Base-by-base conservation (phyloP, 2,113 vertebrate genomes). In the Chitala chitala region DNA sequence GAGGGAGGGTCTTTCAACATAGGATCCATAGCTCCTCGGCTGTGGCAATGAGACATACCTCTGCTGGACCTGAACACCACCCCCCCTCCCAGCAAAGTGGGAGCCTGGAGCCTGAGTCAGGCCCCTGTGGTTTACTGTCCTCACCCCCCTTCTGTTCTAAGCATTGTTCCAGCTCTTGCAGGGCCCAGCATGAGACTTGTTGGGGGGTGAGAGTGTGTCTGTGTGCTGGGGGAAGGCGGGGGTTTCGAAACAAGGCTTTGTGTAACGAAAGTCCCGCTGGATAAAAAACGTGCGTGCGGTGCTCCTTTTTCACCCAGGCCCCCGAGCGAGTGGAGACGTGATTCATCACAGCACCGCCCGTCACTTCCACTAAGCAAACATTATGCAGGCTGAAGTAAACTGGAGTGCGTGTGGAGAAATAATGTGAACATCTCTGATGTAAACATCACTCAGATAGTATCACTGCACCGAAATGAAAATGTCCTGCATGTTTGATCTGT, bases 101-200 rank as follows among this genome's bases (percentile, higher is more conserved):
- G 83, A 84, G 84, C 59, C 80, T 58, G 80, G 80, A 3, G 78
- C 80, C 75, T 80, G 78, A 84, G 69, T 75, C 2, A 78, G 78
- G 78, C 84, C 80, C 69, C 48, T 84, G 87, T 83, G 84, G 79
- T 83, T 82, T 75, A 80, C 81, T 85, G 85, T 81, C 83, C 83
- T 78, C 79, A 63, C 29, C 33, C 29, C 1, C 64, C 42, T 48
- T 10, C n/a, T n/a, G 83, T 86, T 86, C 82, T 69, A 81, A 55
- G 77, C 84, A 87, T 84, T 86, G 85, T 87, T 85, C 84, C 84
- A 83, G 84, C 82, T 85, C 85, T 5, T 31, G 82, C 51, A 77
- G 77, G 31, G 20, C 29, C 13, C 61, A 61, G 29, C 36, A 10
- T 81, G 79, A 80, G 85, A 78, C 80, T 86, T 15, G 59, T 17